Percentiles rank a stretch among this genome's conserved stretches.
Evolutionary conservation across 2,888 invertebrate genomes (phyloP).

Genomic region (Actias luna): DNA sequence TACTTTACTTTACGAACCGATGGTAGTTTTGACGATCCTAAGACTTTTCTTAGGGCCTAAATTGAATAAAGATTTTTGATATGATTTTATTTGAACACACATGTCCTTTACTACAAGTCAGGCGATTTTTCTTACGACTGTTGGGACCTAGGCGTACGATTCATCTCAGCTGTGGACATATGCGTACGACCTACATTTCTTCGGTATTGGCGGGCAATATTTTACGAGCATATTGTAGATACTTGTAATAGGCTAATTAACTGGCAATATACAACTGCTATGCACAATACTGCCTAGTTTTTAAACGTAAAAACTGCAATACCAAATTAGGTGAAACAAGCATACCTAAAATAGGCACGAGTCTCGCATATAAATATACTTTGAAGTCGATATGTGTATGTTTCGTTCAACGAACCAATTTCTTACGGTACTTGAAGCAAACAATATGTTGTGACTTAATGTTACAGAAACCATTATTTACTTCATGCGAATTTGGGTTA

Average conservation of each 20-base stretch:
- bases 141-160: background rate
- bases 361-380: conserved; percentile 39
- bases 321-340: conserved; percentile 30
- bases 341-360: conserved; percentile 33
- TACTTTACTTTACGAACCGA: too few species aligned
- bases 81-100: too few species aligned
- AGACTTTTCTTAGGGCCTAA: too few species aligned
- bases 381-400: conserved; percentile 27
- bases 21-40: too few species aligned
- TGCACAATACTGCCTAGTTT: background rate
- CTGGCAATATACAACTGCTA: background rate
- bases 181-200: background rate
- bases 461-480: conserved; percentile 20
- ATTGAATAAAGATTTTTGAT: too few species aligned
- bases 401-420: conserved; percentile 27
- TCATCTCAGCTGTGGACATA: background rate
- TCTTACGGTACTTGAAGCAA: conserved; percentile 36
- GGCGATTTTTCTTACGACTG: background rate
- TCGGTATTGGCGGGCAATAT: background rate
- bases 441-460: conserved; percentile 28
- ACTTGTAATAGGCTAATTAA: background rate
- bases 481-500: background rate
- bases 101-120: too few species aligned
- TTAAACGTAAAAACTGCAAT: conserved; percentile 14
- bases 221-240: background rate